These are phyloP conservation scores for Panulirus ornatus DNA, from an alignment of 1,140 invertebrate genomes.

Conservation along the genomic window DNA sequence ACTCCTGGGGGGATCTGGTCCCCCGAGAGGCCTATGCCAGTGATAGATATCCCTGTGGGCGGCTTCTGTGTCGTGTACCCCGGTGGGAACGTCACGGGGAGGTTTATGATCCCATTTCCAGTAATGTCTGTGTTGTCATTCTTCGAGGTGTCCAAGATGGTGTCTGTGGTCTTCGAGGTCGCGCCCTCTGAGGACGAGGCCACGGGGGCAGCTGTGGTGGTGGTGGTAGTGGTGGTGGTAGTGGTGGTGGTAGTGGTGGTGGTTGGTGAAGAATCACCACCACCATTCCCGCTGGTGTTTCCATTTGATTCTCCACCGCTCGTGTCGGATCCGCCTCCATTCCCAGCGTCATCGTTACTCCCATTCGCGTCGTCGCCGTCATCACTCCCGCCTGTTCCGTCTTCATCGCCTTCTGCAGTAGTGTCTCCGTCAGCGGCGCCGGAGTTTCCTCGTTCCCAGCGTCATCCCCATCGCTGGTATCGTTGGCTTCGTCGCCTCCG, in stretches of 20 bases:
- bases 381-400: background rate
- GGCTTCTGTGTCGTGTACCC: background rate
- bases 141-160: background rate
- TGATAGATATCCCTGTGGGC: background rate
- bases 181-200: background rate
- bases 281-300: too few species aligned
- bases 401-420: too few species aligned
- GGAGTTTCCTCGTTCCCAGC: background rate
- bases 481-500: background rate
- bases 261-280: too few species aligned
- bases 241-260: background rate
- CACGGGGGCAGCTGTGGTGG: background rate
- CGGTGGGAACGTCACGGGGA: background rate
- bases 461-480: background rate
- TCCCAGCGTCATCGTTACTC: background rate
- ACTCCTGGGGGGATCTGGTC: background rate
- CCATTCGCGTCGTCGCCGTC: background rate
- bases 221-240: background rate
- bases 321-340: too few species aligned
- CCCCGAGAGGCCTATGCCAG: background rate
- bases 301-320: too few species aligned
- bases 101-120: background rate
- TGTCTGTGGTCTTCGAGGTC: background rate
- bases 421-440: too few species aligned
- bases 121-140: background rate